Conservation (phyloP, 2,888 invertebrate species). For the Nemoura dubitans region DNA sequence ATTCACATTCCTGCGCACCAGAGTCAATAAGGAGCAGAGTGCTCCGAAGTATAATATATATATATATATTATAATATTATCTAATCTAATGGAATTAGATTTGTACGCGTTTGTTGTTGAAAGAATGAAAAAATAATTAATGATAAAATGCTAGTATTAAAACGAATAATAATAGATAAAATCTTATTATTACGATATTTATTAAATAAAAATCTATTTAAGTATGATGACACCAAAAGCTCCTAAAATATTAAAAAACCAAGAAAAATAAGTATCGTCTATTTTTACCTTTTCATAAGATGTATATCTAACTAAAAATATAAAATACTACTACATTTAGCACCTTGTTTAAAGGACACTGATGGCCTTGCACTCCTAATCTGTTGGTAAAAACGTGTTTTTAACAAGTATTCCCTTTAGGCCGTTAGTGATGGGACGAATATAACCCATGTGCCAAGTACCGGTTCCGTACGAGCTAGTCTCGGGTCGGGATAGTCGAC, state of each 20-base stretch:
- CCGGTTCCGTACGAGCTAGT: background rate
- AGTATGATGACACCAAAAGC: constrained; percentile 47
- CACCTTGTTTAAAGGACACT: constrained; percentile 44
- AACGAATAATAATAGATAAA: constrained; percentile 25
- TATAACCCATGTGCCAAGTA: constrained; percentile 39
- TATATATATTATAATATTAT: constrained; percentile 5
- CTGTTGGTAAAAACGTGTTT: constrained; percentile 29
- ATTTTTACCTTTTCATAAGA: constrained; percentile 46
- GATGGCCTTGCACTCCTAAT: constrained; percentile 46
- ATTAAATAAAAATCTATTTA: constrained; percentile 32
- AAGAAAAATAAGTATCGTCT: constrained; percentile 45
- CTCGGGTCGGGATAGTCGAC: background rate
- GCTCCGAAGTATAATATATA: constrained; percentile 34
- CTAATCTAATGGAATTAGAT: constrained; percentile 20
- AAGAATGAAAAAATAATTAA: constrained; percentile 33
- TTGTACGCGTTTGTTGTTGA: constrained; percentile 39
- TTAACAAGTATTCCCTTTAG: constrained; percentile 31
- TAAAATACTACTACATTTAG: constrained; percentile 42
- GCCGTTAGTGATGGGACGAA: constrained; percentile 17
- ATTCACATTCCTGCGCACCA: constrained; percentile 48
- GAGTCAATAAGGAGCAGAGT: constrained; percentile 46
- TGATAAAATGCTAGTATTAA: constrained; percentile 24
- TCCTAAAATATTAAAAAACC: constrained; percentile 44
- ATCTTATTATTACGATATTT: constrained; percentile 7
- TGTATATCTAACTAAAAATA: constrained; percentile 39